Percentiles rank a stretch among this genome's conserved stretches.
Conservation (phyloP, 2,797 vertebrate genomes). For the Thamnophis elegans region DNA sequence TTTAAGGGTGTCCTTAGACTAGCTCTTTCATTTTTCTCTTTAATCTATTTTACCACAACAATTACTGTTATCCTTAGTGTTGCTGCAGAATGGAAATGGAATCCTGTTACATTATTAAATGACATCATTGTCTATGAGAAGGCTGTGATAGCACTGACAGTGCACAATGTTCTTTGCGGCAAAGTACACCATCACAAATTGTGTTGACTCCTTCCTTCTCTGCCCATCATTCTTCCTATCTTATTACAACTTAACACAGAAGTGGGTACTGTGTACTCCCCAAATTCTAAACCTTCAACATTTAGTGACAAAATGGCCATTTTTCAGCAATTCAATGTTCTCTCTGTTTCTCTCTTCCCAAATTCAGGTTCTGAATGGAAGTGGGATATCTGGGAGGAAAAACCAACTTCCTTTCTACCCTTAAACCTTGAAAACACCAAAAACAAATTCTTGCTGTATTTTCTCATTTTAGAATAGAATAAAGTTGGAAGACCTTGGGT, state of each 20-base stretch:
- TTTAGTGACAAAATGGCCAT: neutral
- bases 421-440: neutral
- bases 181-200: neutral
- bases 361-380: neutral
- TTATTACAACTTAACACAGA: neutral
- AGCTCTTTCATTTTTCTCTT: neutral
- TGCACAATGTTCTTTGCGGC: neutral
- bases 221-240: neutral
- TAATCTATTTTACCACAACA: neutral
- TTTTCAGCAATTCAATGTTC: neutral
- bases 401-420: neutral
- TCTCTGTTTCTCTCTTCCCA: neutral
- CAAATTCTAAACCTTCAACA: neutral
- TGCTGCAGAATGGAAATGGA: neutral
- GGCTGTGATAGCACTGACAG: neutral
- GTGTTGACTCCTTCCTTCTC: neutral
- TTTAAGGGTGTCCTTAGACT: neutral
- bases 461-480: neutral
- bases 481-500: too few relatives aligned
- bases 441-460: neutral
- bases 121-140: neutral
- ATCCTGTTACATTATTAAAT: neutral
- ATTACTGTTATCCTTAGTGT: neutral
- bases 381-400: neutral
- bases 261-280: neutral